Evolutionary conservation across 2,113 vertebrate genomes (phyloP).

Genomic region (Trogon surrucura): DNA sequence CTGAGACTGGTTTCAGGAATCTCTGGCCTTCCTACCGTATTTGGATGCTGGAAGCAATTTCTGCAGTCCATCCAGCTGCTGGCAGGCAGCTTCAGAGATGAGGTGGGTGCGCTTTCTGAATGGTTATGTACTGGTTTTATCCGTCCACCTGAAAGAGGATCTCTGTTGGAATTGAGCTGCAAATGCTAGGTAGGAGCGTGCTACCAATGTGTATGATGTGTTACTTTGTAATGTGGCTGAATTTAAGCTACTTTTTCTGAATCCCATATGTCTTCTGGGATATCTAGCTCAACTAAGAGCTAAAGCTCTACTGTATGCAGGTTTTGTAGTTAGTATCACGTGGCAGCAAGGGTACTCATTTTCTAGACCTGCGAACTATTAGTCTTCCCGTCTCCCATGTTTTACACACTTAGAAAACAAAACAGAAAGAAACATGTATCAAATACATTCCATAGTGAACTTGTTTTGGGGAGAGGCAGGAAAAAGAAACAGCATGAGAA

Average conservation of each 20-base stretch:
- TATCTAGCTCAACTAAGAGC: neutral
- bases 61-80: neutral
- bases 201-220: accelerated
- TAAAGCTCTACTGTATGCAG: neutral
- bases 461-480: constrained; percentile 13
- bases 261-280: neutral
- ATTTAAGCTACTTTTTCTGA: neutral
- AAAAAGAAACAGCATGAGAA: constrained; percentile 30
- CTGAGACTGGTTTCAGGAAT: neutral
- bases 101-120: neutral
- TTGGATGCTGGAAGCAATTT: neutral
- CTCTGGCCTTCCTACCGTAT: neutral
- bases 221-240: neutral
- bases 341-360: too few species aligned
- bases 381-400: neutral
- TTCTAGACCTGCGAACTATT: neutral
- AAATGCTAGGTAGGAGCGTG: neutral
- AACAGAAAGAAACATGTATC: neutral
- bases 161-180: neutral
- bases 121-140: neutral
- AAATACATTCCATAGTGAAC: neutral
- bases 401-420: neutral
- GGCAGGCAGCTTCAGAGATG: neutral
- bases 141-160: neutral
- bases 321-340: neutral